Evolutionary conservation across 1,140 invertebrate species (phyloP).

Genomic region (Agrypnia vestita): DNA sequence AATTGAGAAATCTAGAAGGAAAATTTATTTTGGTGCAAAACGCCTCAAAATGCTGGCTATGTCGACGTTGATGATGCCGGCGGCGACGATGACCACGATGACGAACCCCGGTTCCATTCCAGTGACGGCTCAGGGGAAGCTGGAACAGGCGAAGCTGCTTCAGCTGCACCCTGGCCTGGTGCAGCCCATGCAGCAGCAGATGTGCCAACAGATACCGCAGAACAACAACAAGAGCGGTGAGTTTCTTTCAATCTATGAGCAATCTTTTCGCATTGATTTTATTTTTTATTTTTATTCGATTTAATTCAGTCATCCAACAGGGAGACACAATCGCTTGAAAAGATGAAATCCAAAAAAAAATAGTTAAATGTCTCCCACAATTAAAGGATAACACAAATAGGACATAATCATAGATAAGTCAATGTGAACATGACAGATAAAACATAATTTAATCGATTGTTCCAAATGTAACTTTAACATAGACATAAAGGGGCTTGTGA

Average conservation of each 20-base stretch:
- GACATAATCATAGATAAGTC: too few species aligned
- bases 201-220: constrained; percentile 64
- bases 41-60: constrained; percentile 73
- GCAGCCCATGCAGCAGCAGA: constrained; percentile 65
- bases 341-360: too few species aligned
- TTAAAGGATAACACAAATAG: too few species aligned
- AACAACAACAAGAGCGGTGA: constrained; percentile 65
- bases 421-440: too few species aligned
- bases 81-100: constrained; percentile 75
- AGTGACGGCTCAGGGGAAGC: constrained; percentile 74
- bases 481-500: too few species aligned
- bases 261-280: too few species aligned
- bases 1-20: constrained; percentile 18
- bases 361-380: too few species aligned
- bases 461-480: too few species aligned
- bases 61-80: constrained; percentile 79
- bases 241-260: constrained; percentile 3
- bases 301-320: too few species aligned
- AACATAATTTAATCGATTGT: too few species aligned
- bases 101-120: constrained; percentile 76
- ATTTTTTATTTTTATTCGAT: too few species aligned
- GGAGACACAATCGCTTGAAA: too few species aligned
- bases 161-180: constrained; percentile 69
- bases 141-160: constrained; percentile 71
- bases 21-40: not conserved